A percentile compares a stretch with the other conserved stretches of the same genome.
Evolutionary conservation across 2,888 invertebrate genomes (phyloP).

Genomic region (Drosophila basisetae): DNA sequence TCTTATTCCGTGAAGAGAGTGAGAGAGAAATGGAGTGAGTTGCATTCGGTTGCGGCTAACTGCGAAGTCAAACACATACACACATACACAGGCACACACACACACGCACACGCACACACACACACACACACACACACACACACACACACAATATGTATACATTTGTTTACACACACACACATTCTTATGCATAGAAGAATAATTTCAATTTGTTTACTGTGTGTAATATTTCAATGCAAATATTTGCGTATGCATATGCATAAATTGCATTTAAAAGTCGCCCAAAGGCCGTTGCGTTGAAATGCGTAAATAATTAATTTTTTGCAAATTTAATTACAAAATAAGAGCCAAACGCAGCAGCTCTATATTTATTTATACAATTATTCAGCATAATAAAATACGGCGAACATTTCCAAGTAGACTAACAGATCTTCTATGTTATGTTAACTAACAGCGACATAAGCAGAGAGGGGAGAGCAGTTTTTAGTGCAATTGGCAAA

Average conservation of each 20-base stretch:
- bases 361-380: background rate
- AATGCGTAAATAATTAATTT: conserved; percentile 71
- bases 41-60: conserved; percentile 28
- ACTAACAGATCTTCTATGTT: conserved; percentile 4
- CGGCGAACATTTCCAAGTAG: conserved; percentile 3
- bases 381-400: conserved; percentile 1
- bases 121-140: background rate
- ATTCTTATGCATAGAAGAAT: conserved; percentile 31
- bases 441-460: conserved; percentile 13
- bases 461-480: background rate
- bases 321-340: conserved; percentile 68
- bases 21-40: background rate
- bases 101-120: background rate
- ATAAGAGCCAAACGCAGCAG: conserved; percentile 8
- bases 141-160: too few species aligned
- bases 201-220: conserved; percentile 66
- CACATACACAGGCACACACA: background rate
- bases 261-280: conserved; percentile 69
- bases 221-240: conserved; percentile 64
- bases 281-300: conserved; percentile 28
- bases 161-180: background rate
- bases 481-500: background rate
- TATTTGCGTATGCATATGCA: conserved; percentile 62
- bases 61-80: conserved; percentile 4
- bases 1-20: conserved; percentile 24